Evolutionary conservation across 2,888 invertebrate genomes (phyloP), one percentile per base, ranked within the genome.

Genomic region (Stegophylla sp.): DNA sequence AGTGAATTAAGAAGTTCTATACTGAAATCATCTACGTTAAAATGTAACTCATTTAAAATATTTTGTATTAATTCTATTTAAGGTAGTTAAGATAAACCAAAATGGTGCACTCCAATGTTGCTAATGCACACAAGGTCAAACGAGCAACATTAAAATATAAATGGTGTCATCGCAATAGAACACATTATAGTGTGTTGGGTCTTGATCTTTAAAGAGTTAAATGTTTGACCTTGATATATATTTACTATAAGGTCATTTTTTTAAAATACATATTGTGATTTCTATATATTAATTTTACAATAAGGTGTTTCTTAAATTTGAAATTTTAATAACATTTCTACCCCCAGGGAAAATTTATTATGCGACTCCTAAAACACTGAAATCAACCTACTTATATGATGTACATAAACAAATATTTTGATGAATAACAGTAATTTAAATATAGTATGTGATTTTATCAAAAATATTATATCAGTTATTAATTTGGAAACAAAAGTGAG

Each of bases 1-100:
- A 75, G 74, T 75, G 74, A 51, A 63, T 64, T 34, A 63, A 28
- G 23, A 75, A 63, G 64, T 75, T 12, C 34, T 64, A 51, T 41
- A 34, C 20, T 74, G 63, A 73, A 74, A 61, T 61, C 15, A 9
- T 74, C 74, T 74, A 63, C 34, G 48, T 48, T 48, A 63, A n/a
- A 63, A 61, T 61, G 3, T n/a, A 73, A 73, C 45, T 45, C 34
- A 34, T 4, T 3, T 73, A n/a, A 71, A 61, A 61, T 45, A 48
- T 61, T 61, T 61, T 45, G 20, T 15, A 61, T 34, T 34, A 45
- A 43, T 45, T 56, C 34, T 28, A 28, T 48, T 56, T 73, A 48
- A 74, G 10, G 48, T 34, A 1, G 17, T 45, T 73, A 9, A 15
- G n/a, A 45, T 48, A 63, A 63, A 74, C 20, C 3, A 73, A 73